phyloP scores from a whole-genome alignment of 2,797 vertebrate genomes.

The Masticophis lateralis region DNA sequence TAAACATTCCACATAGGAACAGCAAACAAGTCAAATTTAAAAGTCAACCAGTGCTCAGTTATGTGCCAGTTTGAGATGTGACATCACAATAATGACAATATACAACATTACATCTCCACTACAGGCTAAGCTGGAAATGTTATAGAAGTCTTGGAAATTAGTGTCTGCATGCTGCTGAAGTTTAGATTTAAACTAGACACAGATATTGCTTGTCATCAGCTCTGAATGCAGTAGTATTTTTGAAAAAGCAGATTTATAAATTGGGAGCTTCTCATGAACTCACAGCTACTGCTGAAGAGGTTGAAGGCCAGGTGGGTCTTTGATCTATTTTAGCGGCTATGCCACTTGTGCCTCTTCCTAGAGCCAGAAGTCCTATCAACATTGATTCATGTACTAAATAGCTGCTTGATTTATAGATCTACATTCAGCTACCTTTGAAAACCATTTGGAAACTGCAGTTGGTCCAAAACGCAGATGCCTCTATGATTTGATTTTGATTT shows the following conservation, averaged over 20 bases:
- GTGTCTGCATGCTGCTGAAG: not conserved
- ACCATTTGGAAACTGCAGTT: not conserved
- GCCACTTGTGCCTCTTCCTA: not conserved
- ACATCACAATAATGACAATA: not conserved
- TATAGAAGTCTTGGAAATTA: not conserved
- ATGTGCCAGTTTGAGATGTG: not conserved
- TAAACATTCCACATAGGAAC: not conserved
- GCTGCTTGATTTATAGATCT: not conserved
- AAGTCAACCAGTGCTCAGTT: not conserved
- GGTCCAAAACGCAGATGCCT: not conserved
- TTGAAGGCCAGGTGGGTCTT: not conserved
- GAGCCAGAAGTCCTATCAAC: not conserved
- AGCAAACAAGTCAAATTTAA: not conserved
- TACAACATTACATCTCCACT: not conserved
- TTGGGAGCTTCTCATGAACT: not conserved
- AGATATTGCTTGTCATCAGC: not conserved
- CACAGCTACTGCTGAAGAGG: not conserved
- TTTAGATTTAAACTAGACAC: not conserved
- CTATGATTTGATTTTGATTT: no score
- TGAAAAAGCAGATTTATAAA: not conserved
- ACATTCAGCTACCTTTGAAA: not conserved
- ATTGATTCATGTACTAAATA: not conserved
- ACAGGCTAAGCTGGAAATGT: not conserved
- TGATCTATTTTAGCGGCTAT: not conserved
- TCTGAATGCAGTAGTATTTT: not conserved